phyloP scores from a whole-genome alignment of 2,888 invertebrate genomes.

The Tridacna gigas region DNA sequence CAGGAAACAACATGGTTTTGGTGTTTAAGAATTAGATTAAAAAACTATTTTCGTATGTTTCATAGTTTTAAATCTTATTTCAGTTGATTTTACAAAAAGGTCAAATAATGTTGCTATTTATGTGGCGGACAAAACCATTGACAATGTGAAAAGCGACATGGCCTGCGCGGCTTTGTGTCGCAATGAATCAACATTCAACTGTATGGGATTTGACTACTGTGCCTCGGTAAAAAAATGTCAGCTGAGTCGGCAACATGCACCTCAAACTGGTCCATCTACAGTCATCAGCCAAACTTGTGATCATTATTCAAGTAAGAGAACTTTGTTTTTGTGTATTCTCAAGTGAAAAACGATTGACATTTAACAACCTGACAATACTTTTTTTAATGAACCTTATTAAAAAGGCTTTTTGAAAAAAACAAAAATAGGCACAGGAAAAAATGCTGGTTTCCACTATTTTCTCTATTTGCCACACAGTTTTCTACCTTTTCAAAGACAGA shows the following conservation, averaged over 20 bases:
- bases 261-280: conserved; percentile 51
- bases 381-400: too few species aligned
- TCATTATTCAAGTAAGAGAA: conserved; percentile 68
- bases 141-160: conserved; percentile 47
- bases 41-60: too few species aligned
- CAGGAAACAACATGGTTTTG: too few species aligned
- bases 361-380: too few species aligned
- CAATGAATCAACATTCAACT: conserved; percentile 59
- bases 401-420: too few species aligned
- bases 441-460: too few species aligned
- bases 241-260: conserved; percentile 66
- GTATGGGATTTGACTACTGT: conserved; percentile 76
- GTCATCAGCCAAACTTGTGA: conserved; percentile 55
- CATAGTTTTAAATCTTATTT: too few species aligned
- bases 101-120: conserved; percentile 53
- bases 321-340: background rate
- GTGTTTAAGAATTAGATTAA: too few species aligned
- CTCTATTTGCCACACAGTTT: too few species aligned
- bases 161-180: conserved; percentile 72
- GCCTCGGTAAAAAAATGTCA: conserved; percentile 58
- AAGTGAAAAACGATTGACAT: too few species aligned
- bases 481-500: too few species aligned
- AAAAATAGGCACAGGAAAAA: too few species aligned
- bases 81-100: conserved; percentile 72
- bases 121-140: conserved; percentile 50